A percentile compares a stretch with the other conserved stretches of the same genome.
These are phyloP conservation scores for Listronotus bonariensis DNA, from an alignment of 1,140 invertebrate genomes.

Conservation along the genomic window DNA sequence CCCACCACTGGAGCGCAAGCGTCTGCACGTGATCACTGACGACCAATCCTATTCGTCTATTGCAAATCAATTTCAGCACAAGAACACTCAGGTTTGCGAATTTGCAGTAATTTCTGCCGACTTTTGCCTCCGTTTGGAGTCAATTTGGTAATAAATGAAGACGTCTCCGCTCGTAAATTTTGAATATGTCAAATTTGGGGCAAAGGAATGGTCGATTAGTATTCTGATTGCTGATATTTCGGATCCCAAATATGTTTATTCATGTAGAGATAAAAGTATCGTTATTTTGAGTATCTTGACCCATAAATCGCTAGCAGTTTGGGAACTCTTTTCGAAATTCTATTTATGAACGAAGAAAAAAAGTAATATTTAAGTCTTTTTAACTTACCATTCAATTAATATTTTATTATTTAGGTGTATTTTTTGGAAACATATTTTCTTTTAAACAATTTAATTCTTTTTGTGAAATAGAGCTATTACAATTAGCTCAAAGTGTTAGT, in stretches of 20 bases:
- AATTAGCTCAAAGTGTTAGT: no score
- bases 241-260: constrained; percentile 7
- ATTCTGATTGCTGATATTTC: constrained; percentile 5
- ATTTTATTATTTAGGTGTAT: no score
- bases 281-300: no score
- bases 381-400: no score
- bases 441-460: no score
- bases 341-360: no score
- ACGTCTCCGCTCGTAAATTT: constrained; percentile 5
- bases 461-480: no score
- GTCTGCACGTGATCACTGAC: constrained; percentile 9
- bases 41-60: constrained; percentile 6
- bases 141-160: constrained; percentile 19
- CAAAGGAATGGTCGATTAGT: constrained; percentile 6
- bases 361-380: no score
- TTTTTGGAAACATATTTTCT: no score
- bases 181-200: constrained; percentile 17
- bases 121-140: constrained; percentile 17
- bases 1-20: constrained; percentile 20
- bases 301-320: no score
- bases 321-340: no score
- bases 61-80: constrained; percentile 25
- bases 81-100: constrained; percentile 19
- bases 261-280: not conserved
- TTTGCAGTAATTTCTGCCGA: constrained; percentile 20